A percentile compares a stretch with the other conserved stretches of the same genome.
phyloP scores from a whole-genome alignment of 2,113 vertebrate species.

The Columba livia region DNA sequence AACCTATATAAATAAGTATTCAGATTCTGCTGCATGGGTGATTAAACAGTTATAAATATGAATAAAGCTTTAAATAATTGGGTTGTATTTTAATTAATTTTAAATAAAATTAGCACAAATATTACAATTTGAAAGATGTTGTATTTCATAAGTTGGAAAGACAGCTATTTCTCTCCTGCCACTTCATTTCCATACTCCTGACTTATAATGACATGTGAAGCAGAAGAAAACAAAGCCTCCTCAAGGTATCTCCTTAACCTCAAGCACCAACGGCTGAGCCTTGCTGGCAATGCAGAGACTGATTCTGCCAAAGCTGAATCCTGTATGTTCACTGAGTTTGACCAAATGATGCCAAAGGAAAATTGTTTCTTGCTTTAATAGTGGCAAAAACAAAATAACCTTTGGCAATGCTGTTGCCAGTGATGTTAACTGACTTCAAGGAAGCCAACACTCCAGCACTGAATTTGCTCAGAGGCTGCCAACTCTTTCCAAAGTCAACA shows the following conservation, averaged over 20 bases:
- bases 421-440: neutral
- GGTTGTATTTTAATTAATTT: slow-evolving; percentile 20
- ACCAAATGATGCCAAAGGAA: neutral
- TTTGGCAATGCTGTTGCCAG: neutral
- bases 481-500: neutral
- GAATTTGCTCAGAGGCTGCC: neutral
- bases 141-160: neutral
- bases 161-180: neutral
- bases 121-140: neutral
- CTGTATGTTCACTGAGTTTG: neutral
- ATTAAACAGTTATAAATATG: slow-evolving; percentile 34
- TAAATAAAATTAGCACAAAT: neutral
- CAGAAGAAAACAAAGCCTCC: neutral
- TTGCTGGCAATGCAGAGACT: neutral
- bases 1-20: slow-evolving; percentile 32
- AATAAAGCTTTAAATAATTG: slow-evolving; percentile 24
- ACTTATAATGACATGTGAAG: neutral
- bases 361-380: neutral
- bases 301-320: neutral
- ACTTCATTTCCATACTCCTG: neutral
- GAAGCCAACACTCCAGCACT: neutral
- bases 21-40: neutral
- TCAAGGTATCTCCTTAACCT: neutral
- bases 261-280: neutral
- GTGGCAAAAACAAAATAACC: neutral